Percentiles rank a stretch among this genome's conserved stretches.
Evolutionary conservation across 2,797 vertebrate genomes (phyloP).

Genomic region (Sarcophilus harrisii): DNA sequence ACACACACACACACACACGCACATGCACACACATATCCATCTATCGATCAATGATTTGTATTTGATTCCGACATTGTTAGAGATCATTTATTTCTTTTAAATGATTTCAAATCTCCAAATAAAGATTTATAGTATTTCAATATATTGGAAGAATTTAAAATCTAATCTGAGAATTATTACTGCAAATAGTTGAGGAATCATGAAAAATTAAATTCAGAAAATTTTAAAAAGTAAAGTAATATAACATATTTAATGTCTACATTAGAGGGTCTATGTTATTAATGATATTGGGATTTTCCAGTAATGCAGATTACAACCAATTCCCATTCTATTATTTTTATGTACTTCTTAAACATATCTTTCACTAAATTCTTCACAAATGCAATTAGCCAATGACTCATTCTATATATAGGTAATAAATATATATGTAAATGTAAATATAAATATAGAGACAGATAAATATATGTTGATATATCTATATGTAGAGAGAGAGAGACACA

Average conservation of each 20-base stretch:
- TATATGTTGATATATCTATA: background rate
- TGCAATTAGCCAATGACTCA: background rate
- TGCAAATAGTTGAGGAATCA: background rate
- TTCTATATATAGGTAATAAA: background rate
- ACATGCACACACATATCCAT: too few relatives aligned
- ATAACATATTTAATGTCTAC: too few relatives aligned
- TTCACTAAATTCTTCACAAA: background rate
- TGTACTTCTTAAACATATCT: background rate
- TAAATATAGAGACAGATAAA: background rate
- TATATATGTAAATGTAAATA: background rate
- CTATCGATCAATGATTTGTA: background rate
- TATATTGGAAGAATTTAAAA: background rate
- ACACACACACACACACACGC: too few relatives aligned
- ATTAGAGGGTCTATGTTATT: background rate
- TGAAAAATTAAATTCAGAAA: background rate
- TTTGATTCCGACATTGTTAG: background rate
- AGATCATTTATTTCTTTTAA: background rate
- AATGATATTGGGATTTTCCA: background rate
- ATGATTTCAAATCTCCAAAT: background rate
- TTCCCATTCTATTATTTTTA: background rate
- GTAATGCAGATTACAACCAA: too few relatives aligned
- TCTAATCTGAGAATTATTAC: background rate
- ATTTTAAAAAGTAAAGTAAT: background rate
- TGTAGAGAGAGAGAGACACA: too few relatives aligned
- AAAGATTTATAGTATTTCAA: background rate